A percentile compares a stretch with the other conserved stretches of the same genome.
These are phyloP conservation scores for Diadema setosum DNA, from an alignment of 35 echinoderm and acorn worm genomes.

Conservation along the genomic window DNA sequence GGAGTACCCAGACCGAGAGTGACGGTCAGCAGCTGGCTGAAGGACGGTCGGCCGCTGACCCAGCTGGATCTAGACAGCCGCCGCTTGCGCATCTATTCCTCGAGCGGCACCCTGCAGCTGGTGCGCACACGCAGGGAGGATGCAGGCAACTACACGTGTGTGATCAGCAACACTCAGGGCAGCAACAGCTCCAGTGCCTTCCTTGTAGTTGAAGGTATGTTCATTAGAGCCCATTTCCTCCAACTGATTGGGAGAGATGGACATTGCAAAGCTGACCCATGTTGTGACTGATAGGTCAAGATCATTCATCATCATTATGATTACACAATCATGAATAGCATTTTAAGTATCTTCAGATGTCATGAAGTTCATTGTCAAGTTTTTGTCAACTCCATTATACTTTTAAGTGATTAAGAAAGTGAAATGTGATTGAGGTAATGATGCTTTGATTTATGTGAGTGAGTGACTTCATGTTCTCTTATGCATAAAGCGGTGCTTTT, in stretches of 20 bases:
- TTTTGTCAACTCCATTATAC: too few species aligned
- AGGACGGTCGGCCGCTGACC: constrained; percentile 56
- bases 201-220: constrained; percentile 66
- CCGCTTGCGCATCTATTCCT: constrained; percentile 24
- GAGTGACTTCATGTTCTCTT: too few species aligned
- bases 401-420: too few species aligned
- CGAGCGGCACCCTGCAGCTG: constrained; percentile 57
- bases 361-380: too few species aligned
- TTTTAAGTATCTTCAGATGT: too few species aligned
- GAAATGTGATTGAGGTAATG: too few species aligned
- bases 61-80: constrained; percentile 44
- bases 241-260: neutral
- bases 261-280: neutral
- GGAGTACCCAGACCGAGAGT: constrained; percentile 59
- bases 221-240: neutral
- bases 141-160: constrained; percentile 72
- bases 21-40: constrained; percentile 66
- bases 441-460: too few species aligned
- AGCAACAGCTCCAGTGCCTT: neutral
- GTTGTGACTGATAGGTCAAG: neutral
- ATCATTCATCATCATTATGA: neutral
- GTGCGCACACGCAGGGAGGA: constrained; percentile 50
- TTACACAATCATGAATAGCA: neutral
- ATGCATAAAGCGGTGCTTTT: too few species aligned
- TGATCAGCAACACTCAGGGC: constrained; percentile 68